Evolutionary conservation across 2,113 vertebrate species (phyloP), one percentile per base, ranked within the genome.

Genomic region (Anhinga anhinga): DNA sequence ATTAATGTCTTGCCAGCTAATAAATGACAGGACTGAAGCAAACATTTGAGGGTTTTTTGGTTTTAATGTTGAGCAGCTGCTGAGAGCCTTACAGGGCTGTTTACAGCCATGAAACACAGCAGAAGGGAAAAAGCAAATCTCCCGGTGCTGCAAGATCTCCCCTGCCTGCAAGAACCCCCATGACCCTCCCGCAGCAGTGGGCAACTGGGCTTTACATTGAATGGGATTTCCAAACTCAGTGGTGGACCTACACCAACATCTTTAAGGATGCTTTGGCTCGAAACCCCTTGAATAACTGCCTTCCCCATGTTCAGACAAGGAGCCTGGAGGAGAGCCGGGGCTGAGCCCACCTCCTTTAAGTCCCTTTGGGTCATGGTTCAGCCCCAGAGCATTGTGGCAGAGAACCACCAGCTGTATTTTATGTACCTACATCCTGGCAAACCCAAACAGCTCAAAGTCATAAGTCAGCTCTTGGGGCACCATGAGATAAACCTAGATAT

Each of bases 291-390:
- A 23, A 29, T 20, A 58, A 40, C 23, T 16, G 5, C 9, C n/a
- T 47, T 47, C 25, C 5, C 36, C 38, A 9, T 4, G 13, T 42
- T 86, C 62, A 36, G 38, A 53, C 61, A 49, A 45, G 38, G 38
- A 55, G 19, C 7, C 38, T n/a, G 10, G 7, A 17, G n/a, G 11
- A 53, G 4, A 62, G 5, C 19, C 1, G 2, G 30, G 34, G 22
- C 38, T 17, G 2, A 66, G 14, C 25, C 17, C 20, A 36, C 4
- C 42, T 58, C 50, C 0, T 0, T 63, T 58, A 40, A 9, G 7
- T 38, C 13, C 19, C 34, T 38, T 30, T 18, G 25, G 62, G 10
- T 76, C 8, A 36, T 2, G 9, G 34, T 36, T 82, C 27, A 50
- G 23, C 15, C 44, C 36, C 0, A 0, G 27, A 56, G 19, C 23